Base-by-base conservation (phyloP, 1,140 invertebrate genomes). In the Drosophila sulfurigaster region DNA sequence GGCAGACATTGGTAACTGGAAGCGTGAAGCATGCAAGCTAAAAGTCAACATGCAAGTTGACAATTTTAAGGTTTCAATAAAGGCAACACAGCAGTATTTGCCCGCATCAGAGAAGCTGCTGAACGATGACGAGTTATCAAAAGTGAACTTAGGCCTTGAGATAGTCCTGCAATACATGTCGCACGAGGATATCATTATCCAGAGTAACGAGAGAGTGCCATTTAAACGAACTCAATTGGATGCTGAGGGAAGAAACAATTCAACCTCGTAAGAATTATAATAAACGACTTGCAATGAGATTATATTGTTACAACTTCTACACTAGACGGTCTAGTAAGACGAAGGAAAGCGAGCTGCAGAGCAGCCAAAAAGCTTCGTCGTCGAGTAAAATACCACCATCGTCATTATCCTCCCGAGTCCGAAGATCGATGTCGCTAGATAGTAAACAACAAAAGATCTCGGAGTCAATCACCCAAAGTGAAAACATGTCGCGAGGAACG, bases 401-500 rank as follows among this genome's bases (percentile, higher is more conserved):
- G 0, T 54, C 51, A 35, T 20, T 6, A 7, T 7, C 13, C 1
- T 38, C 5, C n/a, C 51, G 32, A 6, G 65, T 70, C 4, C 75
- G 82, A 15, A 43, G 82, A 67, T 86, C 82, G 1, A 43, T 82
- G 10, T 87, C 82, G 4, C 76, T 82, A 11, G 72, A 45, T 1
- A 54, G 13, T 48, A 35, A 41, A 20, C 25, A 10, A 1, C 46
- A 25, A 3, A 35, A 32, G 32, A 25, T 8, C 25, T 30, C n/a
- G 7, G 15, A 8, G 11, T n/a, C 10, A 32, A 15, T 6, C 2
- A 8, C 20, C 0, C 71, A 7, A 7, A 64, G 20, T 25, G 41
- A 13, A 2, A 20, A 15, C 6, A 43, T 35, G 3, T 25, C 60
- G 0, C 48, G 28, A 2, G 25, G 43, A 13, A 45, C 10, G 2